Evolutionary conservation across 2,797 vertebrate genomes (phyloP).

Genomic region (Halcyon chelicuti): DNA sequence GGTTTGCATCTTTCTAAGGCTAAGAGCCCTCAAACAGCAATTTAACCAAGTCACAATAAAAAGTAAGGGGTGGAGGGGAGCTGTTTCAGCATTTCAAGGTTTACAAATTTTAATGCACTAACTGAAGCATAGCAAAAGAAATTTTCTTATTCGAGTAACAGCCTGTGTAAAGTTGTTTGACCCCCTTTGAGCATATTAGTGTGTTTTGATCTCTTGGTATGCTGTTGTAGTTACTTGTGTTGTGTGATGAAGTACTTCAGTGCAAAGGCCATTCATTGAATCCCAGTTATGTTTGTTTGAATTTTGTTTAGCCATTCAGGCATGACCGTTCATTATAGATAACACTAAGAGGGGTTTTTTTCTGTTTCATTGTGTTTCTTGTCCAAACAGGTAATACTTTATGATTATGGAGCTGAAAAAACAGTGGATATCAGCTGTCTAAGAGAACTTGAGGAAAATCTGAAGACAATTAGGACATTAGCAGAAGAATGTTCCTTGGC

Average conservation of each 20-base stretch:
- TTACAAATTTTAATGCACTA: neutral
- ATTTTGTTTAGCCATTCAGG: neutral
- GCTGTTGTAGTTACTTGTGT: neutral
- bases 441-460: constrained; percentile 80
- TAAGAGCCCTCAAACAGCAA: neutral
- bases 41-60: neutral
- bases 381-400: constrained; percentile 84
- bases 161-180: neutral
- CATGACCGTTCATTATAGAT: fast-evolving
- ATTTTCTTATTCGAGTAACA: neutral
- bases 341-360: neutral
- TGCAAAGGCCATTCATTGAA: neutral
- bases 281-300: neutral
- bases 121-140: neutral
- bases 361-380: neutral
- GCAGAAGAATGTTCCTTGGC: constrained; percentile 87
- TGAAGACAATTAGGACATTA: constrained; percentile 77
- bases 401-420: constrained; percentile 86
- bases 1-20: neutral
- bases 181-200: neutral
- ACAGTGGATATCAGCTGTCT: constrained; percentile 78
- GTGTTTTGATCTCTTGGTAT: neutral
- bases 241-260: neutral
- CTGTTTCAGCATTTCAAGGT: neutral
- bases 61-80: neutral